A percentile compares a stretch with the other conserved stretches of the same genome.
phyloP scores from a whole-genome alignment of 2,113 vertebrate species.

The Potamarius usumacintae region DNA sequence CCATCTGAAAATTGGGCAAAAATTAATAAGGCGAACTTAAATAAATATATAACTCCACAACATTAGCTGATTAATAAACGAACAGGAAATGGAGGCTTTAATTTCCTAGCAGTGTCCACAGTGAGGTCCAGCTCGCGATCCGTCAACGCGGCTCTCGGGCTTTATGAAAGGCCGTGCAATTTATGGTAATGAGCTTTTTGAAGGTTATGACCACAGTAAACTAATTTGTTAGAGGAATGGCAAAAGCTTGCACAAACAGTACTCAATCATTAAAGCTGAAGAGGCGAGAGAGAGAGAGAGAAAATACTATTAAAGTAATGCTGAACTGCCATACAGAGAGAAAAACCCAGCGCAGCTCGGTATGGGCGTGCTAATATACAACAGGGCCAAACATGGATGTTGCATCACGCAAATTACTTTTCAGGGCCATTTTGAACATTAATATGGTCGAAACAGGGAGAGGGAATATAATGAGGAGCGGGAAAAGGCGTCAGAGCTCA shows the following conservation, averaged over 20 bases:
- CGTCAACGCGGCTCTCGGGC: slow-evolving; percentile 69
- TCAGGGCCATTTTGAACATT: slow-evolving; percentile 57
- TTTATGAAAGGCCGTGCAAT: slow-evolving; percentile 76
- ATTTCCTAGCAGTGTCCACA: slow-evolving; percentile 59
- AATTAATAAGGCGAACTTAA: slow-evolving; percentile 57
- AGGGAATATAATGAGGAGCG: slow-evolving; percentile 33
- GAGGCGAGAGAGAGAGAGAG: slow-evolving; percentile 35
- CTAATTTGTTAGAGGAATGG: slow-evolving; percentile 70
- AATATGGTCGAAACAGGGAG: slow-evolving; percentile 51
- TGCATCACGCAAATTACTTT: slow-evolving; percentile 67
- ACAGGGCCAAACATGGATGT: slow-evolving; percentile 60
- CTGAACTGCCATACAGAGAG: slow-evolving; percentile 55
- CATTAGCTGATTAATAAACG: slow-evolving; percentile 63
- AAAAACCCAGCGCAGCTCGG: slow-evolving; percentile 32
- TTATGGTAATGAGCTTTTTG: slow-evolving; percentile 75
- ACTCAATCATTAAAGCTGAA: slow-evolving; percentile 56
- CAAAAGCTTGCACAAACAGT: slow-evolving; percentile 57
- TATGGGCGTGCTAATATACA: slow-evolving; percentile 47
- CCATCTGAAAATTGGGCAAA: slow-evolving; percentile 26
- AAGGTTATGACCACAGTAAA: slow-evolving; percentile 77
- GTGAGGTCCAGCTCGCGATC: slow-evolving; percentile 67
- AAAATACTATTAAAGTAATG: slow-evolving; percentile 65
- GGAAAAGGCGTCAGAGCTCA: slow-evolving; percentile 38
- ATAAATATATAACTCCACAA: slow-evolving; percentile 14
- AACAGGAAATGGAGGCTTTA: slow-evolving; percentile 48